These are phyloP conservation scores for Hydropotes inermis DNA, from an alignment of 2,113 vertebrate genomes.

Conservation along the genomic window DNA sequence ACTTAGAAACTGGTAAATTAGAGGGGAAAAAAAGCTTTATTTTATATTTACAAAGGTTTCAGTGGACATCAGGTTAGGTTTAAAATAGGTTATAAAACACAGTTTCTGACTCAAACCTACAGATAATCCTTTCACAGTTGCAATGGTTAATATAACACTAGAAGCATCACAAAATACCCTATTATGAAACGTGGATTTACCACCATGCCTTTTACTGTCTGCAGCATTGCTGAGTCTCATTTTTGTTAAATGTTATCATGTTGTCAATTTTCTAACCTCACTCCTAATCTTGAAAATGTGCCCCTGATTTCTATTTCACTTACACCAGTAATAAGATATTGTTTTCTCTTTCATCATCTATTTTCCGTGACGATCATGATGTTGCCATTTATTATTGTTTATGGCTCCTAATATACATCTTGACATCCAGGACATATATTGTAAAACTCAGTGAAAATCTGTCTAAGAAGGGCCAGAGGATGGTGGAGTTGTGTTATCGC, in stretches of 20 bases:
- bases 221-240: conserved; percentile 52
- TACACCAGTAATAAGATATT: conserved; percentile 59
- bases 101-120: conserved; percentile 15
- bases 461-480: background rate
- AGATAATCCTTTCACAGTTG: conserved; percentile 40
- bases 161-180: background rate
- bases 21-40: background rate
- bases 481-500: background rate
- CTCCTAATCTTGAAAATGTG: conserved; percentile 71
- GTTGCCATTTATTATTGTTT: conserved; percentile 64
- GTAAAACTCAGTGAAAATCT: conserved; percentile 34
- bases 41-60: background rate
- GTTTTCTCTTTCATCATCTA: conserved; percentile 56
- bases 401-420: conserved; percentile 18
- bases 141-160: conserved; percentile 15
- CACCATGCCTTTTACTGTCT: background rate
- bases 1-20: background rate
- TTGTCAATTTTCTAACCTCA: conserved; percentile 74
- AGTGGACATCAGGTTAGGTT: background rate
- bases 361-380: conserved; percentile 47
- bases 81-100: conserved; percentile 42
- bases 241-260: conserved; percentile 67
- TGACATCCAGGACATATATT: conserved; percentile 41
- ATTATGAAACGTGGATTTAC: background rate
- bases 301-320: conserved; percentile 34